phyloP scores from a whole-genome alignment of 1,140 invertebrate species.

The Ostrea denselamellosa region DNA sequence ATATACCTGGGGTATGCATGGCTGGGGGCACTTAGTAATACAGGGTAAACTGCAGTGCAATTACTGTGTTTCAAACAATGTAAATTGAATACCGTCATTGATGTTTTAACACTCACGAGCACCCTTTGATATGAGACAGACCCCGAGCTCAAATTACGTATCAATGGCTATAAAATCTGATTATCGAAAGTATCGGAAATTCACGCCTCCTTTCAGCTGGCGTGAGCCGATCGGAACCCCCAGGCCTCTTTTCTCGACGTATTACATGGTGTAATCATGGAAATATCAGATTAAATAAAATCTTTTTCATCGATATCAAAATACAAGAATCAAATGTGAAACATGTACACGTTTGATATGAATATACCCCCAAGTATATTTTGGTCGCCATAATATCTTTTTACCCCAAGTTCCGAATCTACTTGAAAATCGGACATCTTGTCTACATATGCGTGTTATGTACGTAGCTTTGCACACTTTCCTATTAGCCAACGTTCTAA shows the following conservation, averaged over 20 bases:
- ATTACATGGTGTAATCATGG: not conserved
- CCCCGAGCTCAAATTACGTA: constrained; percentile 3
- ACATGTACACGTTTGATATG: not conserved
- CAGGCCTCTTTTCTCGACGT: constrained; percentile 1
- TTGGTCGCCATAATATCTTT: constrained; percentile 18
- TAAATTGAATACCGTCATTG: not conserved
- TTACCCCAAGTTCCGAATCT: constrained; percentile 26
- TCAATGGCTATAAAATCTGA: constrained; percentile 35
- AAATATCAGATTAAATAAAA: constrained; percentile 2
- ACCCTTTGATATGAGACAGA: constrained; percentile 28
- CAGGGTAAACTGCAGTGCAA: not conserved
- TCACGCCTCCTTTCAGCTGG: constrained; percentile 31
- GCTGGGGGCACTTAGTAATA: no score
- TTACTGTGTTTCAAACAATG: not conserved
- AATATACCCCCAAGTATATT: constrained; percentile 3
- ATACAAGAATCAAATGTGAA: constrained; percentile 26
- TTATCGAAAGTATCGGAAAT: constrained; percentile 29
- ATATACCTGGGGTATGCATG: no score
- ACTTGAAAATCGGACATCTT: constrained; percentile 21
- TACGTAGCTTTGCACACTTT: constrained; percentile 13
- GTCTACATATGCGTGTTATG: constrained; percentile 18
- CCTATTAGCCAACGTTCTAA: not conserved
- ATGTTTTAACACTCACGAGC: constrained; percentile 17
- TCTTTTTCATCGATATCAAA: constrained; percentile 3
- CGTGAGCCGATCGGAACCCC: constrained; percentile 1